Percentiles rank a stretch among this genome's conserved stretches.
These are phyloP conservation scores for Caenorhabditis tropicalis DNA, from an alignment of 1,140 invertebrate species.

Conservation along the genomic window DNA sequence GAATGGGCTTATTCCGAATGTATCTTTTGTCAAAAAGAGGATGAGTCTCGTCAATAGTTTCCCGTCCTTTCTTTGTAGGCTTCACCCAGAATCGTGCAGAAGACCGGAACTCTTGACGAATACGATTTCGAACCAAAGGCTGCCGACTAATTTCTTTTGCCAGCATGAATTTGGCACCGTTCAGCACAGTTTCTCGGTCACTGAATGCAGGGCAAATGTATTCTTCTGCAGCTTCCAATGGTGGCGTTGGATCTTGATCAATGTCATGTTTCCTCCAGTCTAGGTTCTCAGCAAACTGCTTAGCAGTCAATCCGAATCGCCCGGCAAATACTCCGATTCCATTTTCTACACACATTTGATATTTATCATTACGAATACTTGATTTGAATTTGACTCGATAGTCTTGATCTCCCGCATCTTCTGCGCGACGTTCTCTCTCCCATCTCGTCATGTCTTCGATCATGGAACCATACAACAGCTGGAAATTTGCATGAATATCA, in stretches of 20 bases:
- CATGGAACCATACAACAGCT: slow-evolving; percentile 82
- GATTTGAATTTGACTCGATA: slow-evolving; percentile 78
- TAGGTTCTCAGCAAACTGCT: slow-evolving; percentile 95
- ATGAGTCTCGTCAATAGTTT: slow-evolving; percentile 81
- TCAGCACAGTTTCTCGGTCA: slow-evolving; percentile 72
- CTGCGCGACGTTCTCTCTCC: slow-evolving; percentile 48
- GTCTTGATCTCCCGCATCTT: slow-evolving; percentile 71
- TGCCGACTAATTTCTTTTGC: slow-evolving; percentile 90
- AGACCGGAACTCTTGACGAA: slow-evolving; percentile 89
- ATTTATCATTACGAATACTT: slow-evolving; percentile 84
- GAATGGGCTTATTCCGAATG: slow-evolving; percentile 88
- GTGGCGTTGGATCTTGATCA: slow-evolving; percentile 87
- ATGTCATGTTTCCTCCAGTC: slow-evolving; percentile 95
- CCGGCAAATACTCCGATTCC: slow-evolving; percentile 62
- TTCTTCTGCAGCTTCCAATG: slow-evolving; percentile 58
- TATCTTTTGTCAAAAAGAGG: slow-evolving; percentile 84
- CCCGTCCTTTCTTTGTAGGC: slow-evolving; percentile 80
- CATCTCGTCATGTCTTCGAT: slow-evolving; percentile 60
- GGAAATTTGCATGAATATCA: slow-evolving; percentile 90
- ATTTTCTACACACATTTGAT: slow-evolving; percentile 73
- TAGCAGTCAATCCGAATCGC: slow-evolving; percentile 89
- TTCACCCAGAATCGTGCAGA: slow-evolving; percentile 82
- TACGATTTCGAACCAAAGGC: slow-evolving; percentile 83
- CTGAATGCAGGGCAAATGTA: slow-evolving; percentile 54
- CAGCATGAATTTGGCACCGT: slow-evolving; percentile 90